A percentile compares a stretch with the other conserved stretches of the same genome.
phyloP scores from a whole-genome alignment of 2,797 vertebrate species.

The Clarias laeviceps region DNA sequence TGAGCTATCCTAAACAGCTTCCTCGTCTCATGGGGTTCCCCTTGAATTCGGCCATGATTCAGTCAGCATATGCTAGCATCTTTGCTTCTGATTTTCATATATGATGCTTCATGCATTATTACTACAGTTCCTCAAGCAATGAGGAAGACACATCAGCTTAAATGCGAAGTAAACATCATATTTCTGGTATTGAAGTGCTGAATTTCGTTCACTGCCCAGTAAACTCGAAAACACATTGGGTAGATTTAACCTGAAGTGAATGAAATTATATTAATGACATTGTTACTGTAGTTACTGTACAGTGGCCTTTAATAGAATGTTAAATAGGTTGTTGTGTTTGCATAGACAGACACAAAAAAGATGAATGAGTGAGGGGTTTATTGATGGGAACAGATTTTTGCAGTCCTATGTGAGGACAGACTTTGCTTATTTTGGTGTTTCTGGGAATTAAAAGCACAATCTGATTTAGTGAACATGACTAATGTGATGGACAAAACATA shows the following conservation, averaged over 20 bases:
- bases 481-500: background rate
- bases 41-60: background rate
- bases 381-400: constrained; percentile 1
- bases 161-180: background rate
- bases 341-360: background rate
- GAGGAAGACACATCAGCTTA: background rate
- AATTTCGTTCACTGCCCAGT: background rate
- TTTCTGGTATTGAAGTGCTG: background rate
- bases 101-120: background rate
- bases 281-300: background rate
- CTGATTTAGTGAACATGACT: background rate
- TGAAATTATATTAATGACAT: background rate
- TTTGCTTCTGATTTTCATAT: background rate
- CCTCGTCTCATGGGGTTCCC: background rate
- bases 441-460: background rate
- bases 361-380: background rate
- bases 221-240: background rate
- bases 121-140: background rate
- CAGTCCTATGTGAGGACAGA: background rate
- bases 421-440: background rate
- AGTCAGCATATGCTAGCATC: background rate
- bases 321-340: background rate
- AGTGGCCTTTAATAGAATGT: background rate
- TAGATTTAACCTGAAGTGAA: background rate
- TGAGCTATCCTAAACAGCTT: background rate